Base-by-base conservation (phyloP, 1,140 invertebrate genomes). In the Bombus waltoni region DNA sequence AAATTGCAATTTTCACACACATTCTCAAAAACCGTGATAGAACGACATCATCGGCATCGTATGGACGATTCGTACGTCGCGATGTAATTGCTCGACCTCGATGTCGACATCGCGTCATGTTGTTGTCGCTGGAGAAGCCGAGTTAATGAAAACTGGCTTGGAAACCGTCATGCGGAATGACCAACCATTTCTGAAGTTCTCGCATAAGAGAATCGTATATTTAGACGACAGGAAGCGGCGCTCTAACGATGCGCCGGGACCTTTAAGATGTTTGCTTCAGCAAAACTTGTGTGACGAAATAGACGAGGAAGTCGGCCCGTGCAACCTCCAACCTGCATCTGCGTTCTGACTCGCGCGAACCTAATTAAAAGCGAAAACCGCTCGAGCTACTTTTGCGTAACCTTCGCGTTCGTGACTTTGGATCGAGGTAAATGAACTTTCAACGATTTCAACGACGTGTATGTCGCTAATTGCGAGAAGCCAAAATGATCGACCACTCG, bases 111-210 rank as follows among this genome's bases (percentile, higher is more conserved):
- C 3, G 4, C 86, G 85, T 89, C 86, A 81, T 35, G 83, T 73
- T 78, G 76, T 70, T 83, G 40, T 44, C 76, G 68, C 57, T 32
- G 42, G 42, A 22, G 44, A 66, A 80, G 10, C 38, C 59, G 71
- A 76, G 88, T 89, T 88, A 91, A 91, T 89, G 88, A 88, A 92
- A 92, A 91, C 85, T 89, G 91, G 91, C 90, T 86, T 86, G 68
- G 83, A 65, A 40, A 68, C 57, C 68, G 66, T 42, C 83, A 62
- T n/a, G 62, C 62, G 59, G 53, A 73, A 87, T 66, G 81, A 78
- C 73, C 85, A 32, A 32, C 74, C 66, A n/a, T 78, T 77, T 83
- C 65, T 42, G 13, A 62, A 47, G 32, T 83, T 83, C 59, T 38
- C 44, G 44, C 81, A 83, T 66, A 75, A 83, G 74, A 83, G 79